Evolutionary conservation across 1,140 invertebrate genomes (phyloP).

Genomic region (Choristoneura fumiferana): DNA sequence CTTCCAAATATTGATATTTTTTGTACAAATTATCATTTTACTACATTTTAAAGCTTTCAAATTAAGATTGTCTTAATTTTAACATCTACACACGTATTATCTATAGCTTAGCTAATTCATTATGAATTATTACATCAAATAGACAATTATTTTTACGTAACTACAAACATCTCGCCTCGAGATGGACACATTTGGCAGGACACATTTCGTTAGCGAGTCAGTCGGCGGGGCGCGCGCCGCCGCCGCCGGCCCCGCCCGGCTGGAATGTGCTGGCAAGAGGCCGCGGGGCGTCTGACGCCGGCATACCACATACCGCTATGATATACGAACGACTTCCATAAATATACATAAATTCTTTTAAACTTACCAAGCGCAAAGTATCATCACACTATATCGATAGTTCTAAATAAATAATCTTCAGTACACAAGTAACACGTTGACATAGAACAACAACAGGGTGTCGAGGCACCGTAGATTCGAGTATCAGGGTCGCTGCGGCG

Average conservation of each 20-base stretch:
- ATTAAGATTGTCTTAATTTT: slow-evolving; percentile 63
- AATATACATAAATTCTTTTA: slow-evolving; percentile 24
- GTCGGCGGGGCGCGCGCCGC: no score
- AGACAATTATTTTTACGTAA: slow-evolving; percentile 21
- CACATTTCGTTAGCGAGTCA: slow-evolving; percentile 30
- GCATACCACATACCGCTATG: no score
- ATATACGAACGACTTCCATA: no score
- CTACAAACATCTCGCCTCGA: slow-evolving; percentile 21
- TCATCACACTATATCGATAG: slow-evolving; percentile 12
- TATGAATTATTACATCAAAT: slow-evolving; percentile 30
- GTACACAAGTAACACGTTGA: not conserved
- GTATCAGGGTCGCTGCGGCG: not conserved
- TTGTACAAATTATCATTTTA: slow-evolving; percentile 52
- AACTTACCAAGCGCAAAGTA: slow-evolving; percentile 20
- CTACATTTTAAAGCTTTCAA: slow-evolving; percentile 69
- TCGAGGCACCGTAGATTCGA: not conserved
- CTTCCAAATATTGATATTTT: slow-evolving; percentile 48
- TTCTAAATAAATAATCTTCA: slow-evolving; percentile 23
- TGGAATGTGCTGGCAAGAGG: no score
- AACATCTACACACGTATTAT: slow-evolving; percentile 37
- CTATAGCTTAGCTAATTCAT: slow-evolving; percentile 32
- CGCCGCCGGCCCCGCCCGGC: no score
- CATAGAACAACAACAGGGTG: not conserved
- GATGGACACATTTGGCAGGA: slow-evolving; percentile 29
- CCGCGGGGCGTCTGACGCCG: no score